Evolutionary conservation across 1,140 invertebrate species (phyloP), one percentile per base, ranked within the genome.

Genomic region (Eriosoma lanigerum): DNA sequence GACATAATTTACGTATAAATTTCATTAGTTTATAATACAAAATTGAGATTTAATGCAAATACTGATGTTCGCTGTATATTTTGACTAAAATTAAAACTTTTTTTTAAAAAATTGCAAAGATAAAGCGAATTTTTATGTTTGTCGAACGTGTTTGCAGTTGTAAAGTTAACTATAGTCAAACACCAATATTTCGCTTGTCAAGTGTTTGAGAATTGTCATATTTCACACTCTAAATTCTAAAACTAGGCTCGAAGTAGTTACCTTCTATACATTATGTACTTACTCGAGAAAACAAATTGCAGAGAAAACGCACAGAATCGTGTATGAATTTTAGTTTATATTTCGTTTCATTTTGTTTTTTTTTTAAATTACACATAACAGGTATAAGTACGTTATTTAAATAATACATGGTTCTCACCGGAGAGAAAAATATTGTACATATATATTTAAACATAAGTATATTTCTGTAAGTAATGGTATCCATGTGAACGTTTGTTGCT

Each of bases 281-380:
- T 38, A 17, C 29, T 10, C 58, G 19, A n/a, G 32, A 64, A 38
- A 38, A 66, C 19, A 66, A 44, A 66, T 38, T 38, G 32, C 62
- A 9, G 19, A 1, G 3, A 5, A 44, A 10, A 66, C 5, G 17
- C n/a, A 2, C 21, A n/a, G 32, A 66, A 44, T 66, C 13, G 38
- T 32, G 5, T 66, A 66, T 66, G 13, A 66, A 66, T 66, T 66
- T 32, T 66, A 66, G 32, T 66, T 66, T 66, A 17, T 44, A 38
- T 3, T 38, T n/a, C n/a, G 32, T 66, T 44, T 66, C 15, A 38
- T 38, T 38, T 38, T 38, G 3, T 38, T 38, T 38, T 38, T 38
- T 38, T 66, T 44, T 66, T 38, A 19, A 32, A 29, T 66, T 21
- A 44, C 32, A 44, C 62, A 21, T 21, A 66, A 38, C 19, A 15